Conservation (phyloP, 2,888 invertebrate genomes). For the Microchrysa polita region DNA sequence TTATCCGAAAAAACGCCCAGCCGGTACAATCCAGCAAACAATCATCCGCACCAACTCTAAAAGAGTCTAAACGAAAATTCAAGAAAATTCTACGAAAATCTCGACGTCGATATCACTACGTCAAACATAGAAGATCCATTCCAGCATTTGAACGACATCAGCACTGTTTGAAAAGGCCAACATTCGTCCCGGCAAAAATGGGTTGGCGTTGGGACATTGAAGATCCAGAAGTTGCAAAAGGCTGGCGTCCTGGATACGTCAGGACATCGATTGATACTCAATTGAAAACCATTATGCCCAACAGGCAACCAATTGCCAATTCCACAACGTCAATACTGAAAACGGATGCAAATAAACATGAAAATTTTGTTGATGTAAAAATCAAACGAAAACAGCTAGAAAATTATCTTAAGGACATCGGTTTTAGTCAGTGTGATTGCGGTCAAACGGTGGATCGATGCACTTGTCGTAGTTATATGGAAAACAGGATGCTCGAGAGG, state of each 20-base stretch:
- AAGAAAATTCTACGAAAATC: slow-evolving; percentile 23
- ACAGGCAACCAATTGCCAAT: background rate
- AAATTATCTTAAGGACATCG: slow-evolving; percentile 15
- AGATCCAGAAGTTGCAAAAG: slow-evolving; percentile 54
- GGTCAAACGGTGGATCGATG: slow-evolving; percentile 4
- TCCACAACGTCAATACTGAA: slow-evolving; percentile 9
- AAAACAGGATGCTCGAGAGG: slow-evolving; percentile 29
- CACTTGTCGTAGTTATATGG: slow-evolving; percentile 34
- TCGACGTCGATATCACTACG: slow-evolving; percentile 1
- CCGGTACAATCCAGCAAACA: no score
- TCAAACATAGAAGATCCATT: background rate
- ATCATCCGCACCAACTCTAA: no score
- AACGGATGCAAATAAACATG: slow-evolving; percentile 19
- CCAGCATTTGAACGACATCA: slow-evolving; percentile 63
- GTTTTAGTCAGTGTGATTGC: slow-evolving; percentile 21
- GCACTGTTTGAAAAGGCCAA: slow-evolving; percentile 66
- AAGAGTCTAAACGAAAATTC: background rate
- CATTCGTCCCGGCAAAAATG: slow-evolving; percentile 71
- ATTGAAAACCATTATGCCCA: background rate
- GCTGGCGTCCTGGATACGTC: slow-evolving; percentile 62
- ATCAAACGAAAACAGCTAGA: slow-evolving; percentile 20
- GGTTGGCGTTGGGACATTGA: slow-evolving; percentile 73
- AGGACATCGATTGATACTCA: slow-evolving; percentile 59
- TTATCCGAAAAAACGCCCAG: no score
- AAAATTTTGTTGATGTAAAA: background rate